Evolutionary conservation across 1,140 invertebrate genomes (phyloP), one percentile per base, ranked within the genome.

Genomic region (Heterodera carotae): DNA sequence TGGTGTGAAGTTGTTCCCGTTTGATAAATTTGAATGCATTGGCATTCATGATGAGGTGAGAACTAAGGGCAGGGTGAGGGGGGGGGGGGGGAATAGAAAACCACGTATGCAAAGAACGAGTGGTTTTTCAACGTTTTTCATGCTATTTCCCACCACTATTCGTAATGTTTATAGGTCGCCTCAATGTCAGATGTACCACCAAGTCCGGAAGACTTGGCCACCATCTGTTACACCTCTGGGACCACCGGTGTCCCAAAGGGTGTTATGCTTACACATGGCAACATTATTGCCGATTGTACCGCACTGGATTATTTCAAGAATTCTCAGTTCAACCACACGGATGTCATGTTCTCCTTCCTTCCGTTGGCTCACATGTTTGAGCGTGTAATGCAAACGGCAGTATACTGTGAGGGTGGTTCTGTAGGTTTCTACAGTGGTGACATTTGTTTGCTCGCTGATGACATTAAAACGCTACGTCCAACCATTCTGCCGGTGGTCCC

Each of bases 161-260:
- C n/a, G n/a, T n/a, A n/a, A n/a, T n/a, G n/a, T n/a, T 39, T 39
- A 6, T 39, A 53, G 48, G 48, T 53, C 25, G 68, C 62, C 33
- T 25, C 36, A 27, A n/a, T 82, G 31, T 36, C 75, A 8, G 31
- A 64, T 91, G 93, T 7, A 91, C 93, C 82, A 92, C 92, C 88
- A 91, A 92, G 84, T 85, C 91, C 93, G 12, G 91, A 92, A 48
- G 94, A 96, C 88, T 88, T 98, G 6, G 94, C 93, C 94, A 96
- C 94, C 36, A 92, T 98, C 80, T 97, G 95, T 88, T 98, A 97
- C 88, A 98, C 96, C 1, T 96, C 94, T 22, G 96, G 96, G 1
- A 98, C 96, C 18, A 98, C 96, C 15, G 96, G 96, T 56, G 93
- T 93, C 88, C 96, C 96, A 0, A 98, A 98, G 90, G 96, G 96